Conservation (phyloP, 2,888 invertebrate genomes). For the Chalcosyrphus nemorum region DNA sequence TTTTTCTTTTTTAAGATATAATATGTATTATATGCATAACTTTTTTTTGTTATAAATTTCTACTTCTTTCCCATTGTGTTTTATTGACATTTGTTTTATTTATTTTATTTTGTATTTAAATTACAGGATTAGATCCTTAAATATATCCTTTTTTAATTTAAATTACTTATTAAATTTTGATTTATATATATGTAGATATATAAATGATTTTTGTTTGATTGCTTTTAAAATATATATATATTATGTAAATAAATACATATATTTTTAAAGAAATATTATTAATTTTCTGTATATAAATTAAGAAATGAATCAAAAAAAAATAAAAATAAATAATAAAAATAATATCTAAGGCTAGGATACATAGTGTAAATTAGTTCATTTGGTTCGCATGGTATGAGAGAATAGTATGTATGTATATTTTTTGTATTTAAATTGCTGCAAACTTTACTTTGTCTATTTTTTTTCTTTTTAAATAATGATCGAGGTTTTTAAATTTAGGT, state of each 20-base stretch:
- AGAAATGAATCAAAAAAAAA: constrained; percentile 8
- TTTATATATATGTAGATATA: constrained; percentile 52
- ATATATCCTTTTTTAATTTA: constrained; percentile 41
- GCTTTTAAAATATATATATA: constrained; percentile 57
- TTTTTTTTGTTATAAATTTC: constrained; percentile 40
- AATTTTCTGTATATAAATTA: constrained; percentile 14
- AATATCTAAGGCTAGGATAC: constrained; percentile 28
- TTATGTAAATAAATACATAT: constrained; percentile 54
- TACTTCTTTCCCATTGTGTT: constrained; percentile 61
- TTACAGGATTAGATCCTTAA: constrained; percentile 69
- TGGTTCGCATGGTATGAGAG: constrained; percentile 24
- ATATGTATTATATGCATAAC: not conserved
- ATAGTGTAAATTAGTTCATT: constrained; percentile 31
- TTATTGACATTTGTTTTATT: constrained; percentile 59
- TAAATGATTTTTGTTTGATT: constrained; percentile 58
- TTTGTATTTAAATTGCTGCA: not conserved
- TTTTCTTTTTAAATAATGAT: no score
- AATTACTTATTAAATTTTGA: constrained; percentile 45
- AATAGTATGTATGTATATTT: no score
- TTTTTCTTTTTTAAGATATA: constrained; percentile 23
- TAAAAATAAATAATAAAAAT: constrained; percentile 3
- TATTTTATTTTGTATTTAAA: constrained; percentile 49
- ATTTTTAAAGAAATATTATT: constrained; percentile 16
- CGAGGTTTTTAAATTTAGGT: no score
- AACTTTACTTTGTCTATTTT: no score